These are phyloP conservation scores for Meloe dianella DNA, from an alignment of 2,888 invertebrate species.

Conservation along the genomic window DNA sequence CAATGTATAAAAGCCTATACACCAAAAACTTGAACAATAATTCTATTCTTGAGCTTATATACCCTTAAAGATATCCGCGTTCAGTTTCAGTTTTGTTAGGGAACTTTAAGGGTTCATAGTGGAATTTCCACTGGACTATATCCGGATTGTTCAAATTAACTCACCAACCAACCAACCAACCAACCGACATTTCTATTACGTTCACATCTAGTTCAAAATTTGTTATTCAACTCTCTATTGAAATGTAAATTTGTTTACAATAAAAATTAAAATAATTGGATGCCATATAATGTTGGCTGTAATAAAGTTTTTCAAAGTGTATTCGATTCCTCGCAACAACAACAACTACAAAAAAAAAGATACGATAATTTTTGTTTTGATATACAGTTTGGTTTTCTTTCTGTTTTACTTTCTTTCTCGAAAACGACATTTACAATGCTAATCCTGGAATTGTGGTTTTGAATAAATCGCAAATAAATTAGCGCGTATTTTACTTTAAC, in stretches of 20 bases:
- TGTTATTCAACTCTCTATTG: neutral
- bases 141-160: neutral
- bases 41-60: neutral
- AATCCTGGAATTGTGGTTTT: slow-evolving; percentile 23
- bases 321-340: neutral
- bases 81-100: neutral
- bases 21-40: slow-evolving; percentile 8
- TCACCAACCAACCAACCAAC: neutral
- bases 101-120: neutral
- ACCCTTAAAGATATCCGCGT: neutral
- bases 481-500: slow-evolving; percentile 14
- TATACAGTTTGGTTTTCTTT: neutral
- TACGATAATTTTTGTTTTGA: neutral
- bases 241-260: neutral
- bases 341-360: too few relatives aligned
- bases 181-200: neutral
- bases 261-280: neutral
- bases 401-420: neutral
- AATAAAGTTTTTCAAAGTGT: neutral
- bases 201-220: neutral
- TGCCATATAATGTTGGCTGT: neutral
- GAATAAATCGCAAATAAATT: slow-evolving; percentile 33
- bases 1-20: neutral
- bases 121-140: neutral
- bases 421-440: slow-evolving; percentile 29